Evolutionary conservation across 2,797 vertebrate species (phyloP), one percentile per base, ranked within the genome.

Genomic region (Astyanax mexicanus): DNA sequence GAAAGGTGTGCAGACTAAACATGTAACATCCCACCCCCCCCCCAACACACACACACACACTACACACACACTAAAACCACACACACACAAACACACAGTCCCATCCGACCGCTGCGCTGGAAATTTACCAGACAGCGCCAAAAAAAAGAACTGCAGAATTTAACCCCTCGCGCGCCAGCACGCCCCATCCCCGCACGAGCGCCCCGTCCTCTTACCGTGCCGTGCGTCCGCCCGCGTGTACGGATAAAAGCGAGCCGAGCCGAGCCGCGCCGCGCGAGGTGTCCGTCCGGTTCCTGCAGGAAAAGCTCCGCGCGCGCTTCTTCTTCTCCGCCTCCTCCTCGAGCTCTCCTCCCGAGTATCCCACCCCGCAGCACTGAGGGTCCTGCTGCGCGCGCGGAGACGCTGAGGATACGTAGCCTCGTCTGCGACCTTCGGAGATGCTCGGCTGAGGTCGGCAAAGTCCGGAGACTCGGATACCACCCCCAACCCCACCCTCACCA

Each of bases 121-220:
- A 80, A 79, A 84, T 71, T 57, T 74, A 81, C 67, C 71, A 85
- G 85, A 88, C 15, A 75, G 80, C 75, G 74, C 84, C 81, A 27
- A 7, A 32, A 68, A 81, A 88, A 91, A 91, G 79, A 92, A 77
- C 93, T 93, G 93, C 93, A 94, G 89, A 91, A 94, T 93, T 93
- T 93, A 93, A 94, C 93, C 93, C 92, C 83, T 93, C n/a, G n/a
- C n/a, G n/a, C n/a, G n/a, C n/a, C n/a, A n/a, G n/a, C n/a, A n/a
- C n/a, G n/a, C n/a, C n/a, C n/a, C n/a, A n/a, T n/a, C n/a, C n/a
- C n/a, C n/a, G n/a, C n/a, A n/a, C n/a, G n/a, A 6, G 27, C n/a
- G 51, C 29, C 29, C 2, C 23, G 70, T 40, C 45, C 23, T n/a
- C 65, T 82, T 82, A 80, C 81, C 77, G 69, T 57, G 67, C 35